Evolutionary conservation across 2,888 invertebrate species (phyloP), one percentile per base, ranked within the genome.

Genomic region (Microctonus hyperodae): DNA sequence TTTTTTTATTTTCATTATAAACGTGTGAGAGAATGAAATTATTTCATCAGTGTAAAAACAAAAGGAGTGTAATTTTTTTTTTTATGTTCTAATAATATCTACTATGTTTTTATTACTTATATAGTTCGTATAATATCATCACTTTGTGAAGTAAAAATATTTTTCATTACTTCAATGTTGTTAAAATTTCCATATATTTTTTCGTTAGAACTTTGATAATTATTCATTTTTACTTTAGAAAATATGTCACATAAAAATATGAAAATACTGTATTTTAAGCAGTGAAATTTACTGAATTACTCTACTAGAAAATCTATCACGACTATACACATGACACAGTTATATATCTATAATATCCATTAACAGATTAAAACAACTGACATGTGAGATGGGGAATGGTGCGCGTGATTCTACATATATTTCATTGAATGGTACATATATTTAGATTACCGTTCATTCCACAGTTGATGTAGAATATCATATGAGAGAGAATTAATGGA

Each of bases 341-440:
- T 16, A 28, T 44, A 59, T 44, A 59, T 28, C 25, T 22, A 50
- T 33, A 33, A 61, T 51, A 61, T 61, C 51, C 61, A 61, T 61
- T 61, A 61, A 50, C 51, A 61, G 48, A 61, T 51, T 61, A 61
- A 61, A 33, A 16, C 22, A 13, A 61, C 48, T 48, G 35, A 35
- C 33, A 51, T 20, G 48, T 23, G 13, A 50, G 44, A 9, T 16
- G 44, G 16, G 22, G 40, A 23, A n/a, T 40, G 23, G 37, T 28
- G 20, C 56, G 20, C 23, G 20, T 23, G 40, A 23, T 16, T 59
- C 44, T 44, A 44, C n/a, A n/a, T 31, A 7, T 16, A 28, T 48
- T 44, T 28, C 6, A 44, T n/a, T 16, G 28, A 28, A 16, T 25
- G 25, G 31, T 20, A n/a, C 28, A 9, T 44, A 44, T 44, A 16